Evolutionary conservation across 2,113 vertebrate species (phyloP), one percentile per base, ranked within the genome.

Genomic region (Dasyprocta punctata): DNA sequence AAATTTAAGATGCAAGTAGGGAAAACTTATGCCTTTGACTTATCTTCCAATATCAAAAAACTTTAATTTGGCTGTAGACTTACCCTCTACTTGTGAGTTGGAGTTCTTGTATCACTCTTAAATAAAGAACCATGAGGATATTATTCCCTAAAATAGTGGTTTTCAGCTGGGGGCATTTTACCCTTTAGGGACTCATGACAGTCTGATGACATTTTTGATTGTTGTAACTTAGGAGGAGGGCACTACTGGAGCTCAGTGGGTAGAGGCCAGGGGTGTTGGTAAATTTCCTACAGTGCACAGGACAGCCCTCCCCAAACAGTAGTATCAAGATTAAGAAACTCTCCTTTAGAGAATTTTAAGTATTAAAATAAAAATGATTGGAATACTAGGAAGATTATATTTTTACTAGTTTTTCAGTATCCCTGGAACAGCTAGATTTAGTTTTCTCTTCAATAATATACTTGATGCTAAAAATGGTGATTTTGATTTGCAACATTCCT

Each of bases 281-380:
- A 0, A 38, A 19, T n/a, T 49, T 85, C 61, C 75, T 58, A 0
- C 7, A 4, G 7, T 7, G 0, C 16, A 0, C 5, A 30, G 1
- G 6, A 10, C 13, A 28, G 41, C 22, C 41, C 33, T 41, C n/a
- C 49, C 30, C 38, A 24, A 1, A 30, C 19, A 82, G 0, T 28
- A 7, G 49, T n/a, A 36, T 19, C 33, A 36, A 30, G 71, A 24
- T 26, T 10, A 61, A 93, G 87, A 44, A 81, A 6, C 5, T 1
- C 26, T 65, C 7, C 69, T 65, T 38, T 2, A 5, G 56, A 71
- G 33, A 84, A 52, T 30, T 58, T 26, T 22, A 71, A 17, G 8
- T 58, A 22, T 47, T 65, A n/a, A 20, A 56, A 20, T 49, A 41
- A 81, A 60, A 60, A 52, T 47, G 8, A 54, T 28, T 30, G 11